These are phyloP conservation scores for Automeris io DNA, from an alignment of 2,888 invertebrate genomes.

Conservation along the genomic window DNA sequence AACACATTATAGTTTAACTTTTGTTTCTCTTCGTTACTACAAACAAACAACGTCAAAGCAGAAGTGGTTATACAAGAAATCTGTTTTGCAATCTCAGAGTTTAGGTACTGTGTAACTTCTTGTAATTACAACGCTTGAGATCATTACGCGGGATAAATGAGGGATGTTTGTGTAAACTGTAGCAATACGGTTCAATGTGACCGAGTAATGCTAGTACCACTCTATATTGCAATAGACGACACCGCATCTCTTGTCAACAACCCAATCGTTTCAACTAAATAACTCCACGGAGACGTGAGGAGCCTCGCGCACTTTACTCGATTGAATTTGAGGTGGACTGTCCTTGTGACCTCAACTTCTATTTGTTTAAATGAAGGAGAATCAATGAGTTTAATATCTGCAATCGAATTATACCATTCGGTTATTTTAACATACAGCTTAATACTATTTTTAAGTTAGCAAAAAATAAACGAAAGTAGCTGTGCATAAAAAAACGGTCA, in stretches of 20 bases:
- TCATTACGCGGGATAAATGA: constrained; percentile 10
- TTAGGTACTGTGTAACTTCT: not conserved
- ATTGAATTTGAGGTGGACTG: constrained; percentile 64
- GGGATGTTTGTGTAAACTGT: constrained; percentile 13
- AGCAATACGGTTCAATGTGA: constrained; percentile 19
- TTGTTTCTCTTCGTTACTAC: constrained; percentile 48
- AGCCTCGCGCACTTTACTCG: constrained; percentile 62
- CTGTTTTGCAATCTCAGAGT: constrained; percentile 3
- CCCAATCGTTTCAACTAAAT: constrained; percentile 65
- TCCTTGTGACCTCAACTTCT: constrained; percentile 36
- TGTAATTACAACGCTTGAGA: constrained; percentile 8
- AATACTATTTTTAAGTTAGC: too few species aligned
- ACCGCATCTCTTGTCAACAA: constrained; percentile 50
- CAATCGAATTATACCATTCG: too few species aligned
- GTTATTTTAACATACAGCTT: too few species aligned
- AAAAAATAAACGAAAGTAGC: too few species aligned
- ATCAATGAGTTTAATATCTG: constrained; percentile 20
- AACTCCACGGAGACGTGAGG: constrained; percentile 46
- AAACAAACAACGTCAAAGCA: constrained; percentile 37
- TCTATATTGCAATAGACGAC: constrained; percentile 39
- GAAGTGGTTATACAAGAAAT: constrained; percentile 12
- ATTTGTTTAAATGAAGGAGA: constrained; percentile 16
- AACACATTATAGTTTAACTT: constrained; percentile 69
- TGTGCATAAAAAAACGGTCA: too few species aligned
- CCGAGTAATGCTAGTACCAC: constrained; percentile 17